Base-by-base conservation (phyloP, 2,888 invertebrate genomes). In the Drosophila monieri region DNA sequence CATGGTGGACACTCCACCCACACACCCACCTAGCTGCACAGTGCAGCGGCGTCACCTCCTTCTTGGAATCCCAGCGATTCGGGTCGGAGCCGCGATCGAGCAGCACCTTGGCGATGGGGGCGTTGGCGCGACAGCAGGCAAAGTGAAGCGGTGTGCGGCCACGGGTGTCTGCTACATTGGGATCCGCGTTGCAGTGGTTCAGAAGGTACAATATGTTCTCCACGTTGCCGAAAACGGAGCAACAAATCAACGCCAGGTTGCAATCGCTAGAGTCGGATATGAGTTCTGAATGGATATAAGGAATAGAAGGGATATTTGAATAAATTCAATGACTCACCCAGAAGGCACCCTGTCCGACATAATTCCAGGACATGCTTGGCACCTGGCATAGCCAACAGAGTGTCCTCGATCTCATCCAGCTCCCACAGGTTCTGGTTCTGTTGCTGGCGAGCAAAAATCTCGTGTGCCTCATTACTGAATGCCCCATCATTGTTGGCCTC, bases 121-220 rank as follows among this genome's bases (percentile, higher is more conserved):
- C 93, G 73, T 95, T 95, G 18, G 96, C 96, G 12, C 94, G 93
- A 90, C 95, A 94, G 64, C 96, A 95, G 51, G 97, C 96, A 75
- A 97, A 93, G 91, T 97, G 97, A 18, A 98, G 89, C 0, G 95
- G 93, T 0, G 95, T 94, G 74, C 95, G 94, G 78, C 96, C 96
- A 59, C 93, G 93, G 25, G 92, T 92, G 88, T 97, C 97, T 32
- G 92, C 90, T 9, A 92, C 93, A 76, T 95, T 94, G 14, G 95
- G 93, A 83, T 94, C 93, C 2, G 94, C 94, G 21, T 84, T 78
- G 62, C 84, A 89, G 41, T 89, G 89, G 47, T 87, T 89, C 4
- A 92, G 57, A 39, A 92, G 67, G 35, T 76, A 81, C 0, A 78
- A 62, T 6, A 91, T 69, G 58, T 89, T 89, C 30, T 91, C 91